Evolutionary conservation across 1,140 invertebrate genomes (phyloP), one percentile per base, ranked within the genome.

Genomic region (Dinoponera quadriceps): DNA sequence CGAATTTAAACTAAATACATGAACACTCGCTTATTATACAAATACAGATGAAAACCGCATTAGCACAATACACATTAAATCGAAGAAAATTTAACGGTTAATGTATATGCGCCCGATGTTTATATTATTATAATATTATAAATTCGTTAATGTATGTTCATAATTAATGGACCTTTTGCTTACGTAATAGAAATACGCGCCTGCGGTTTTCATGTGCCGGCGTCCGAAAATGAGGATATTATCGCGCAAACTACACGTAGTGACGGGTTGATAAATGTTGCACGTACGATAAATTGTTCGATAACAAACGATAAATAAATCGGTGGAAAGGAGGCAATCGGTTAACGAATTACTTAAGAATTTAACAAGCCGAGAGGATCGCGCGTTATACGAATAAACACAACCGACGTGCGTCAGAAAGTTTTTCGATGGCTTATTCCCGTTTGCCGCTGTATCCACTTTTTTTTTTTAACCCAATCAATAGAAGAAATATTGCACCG

Each of bases 1-100:
- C 68, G 54, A 25, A 51, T 14, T 33, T 13, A 33, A 51, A 63
- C 0, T n/a, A 9, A 20, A 65, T 38, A 77, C 48, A 78, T 18
- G 22, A 78, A 78, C 44, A 78, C 49, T 69, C 75, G 63, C 16
- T 69, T 68, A 44, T 48, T 44, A 57, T 1, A 49, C 51, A 33
- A 63, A 63, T 16, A 29, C 13, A 0, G 7, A 25, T 14, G 0
- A 75, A 55, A 22, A 5, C 14, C 38, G 5, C 7, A 44, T 18
- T 51, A 22, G 22, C 1, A 16, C 33, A 55, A 25, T 25, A 57
- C 13, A 63, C 9, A 27, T 73, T 57, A 20, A 75, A 49, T 48
- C 2, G 20, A 49, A n/a, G 9, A 73, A 73, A 18, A 49, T 65
- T 4, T n/a, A 27, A 27, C n/a, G 9, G 11, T 69, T n/a, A 29